Evolutionary conservation across 2,797 vertebrate species (phyloP), one percentile per base, ranked within the genome.

Genomic region (Nothura maculosa): DNA sequence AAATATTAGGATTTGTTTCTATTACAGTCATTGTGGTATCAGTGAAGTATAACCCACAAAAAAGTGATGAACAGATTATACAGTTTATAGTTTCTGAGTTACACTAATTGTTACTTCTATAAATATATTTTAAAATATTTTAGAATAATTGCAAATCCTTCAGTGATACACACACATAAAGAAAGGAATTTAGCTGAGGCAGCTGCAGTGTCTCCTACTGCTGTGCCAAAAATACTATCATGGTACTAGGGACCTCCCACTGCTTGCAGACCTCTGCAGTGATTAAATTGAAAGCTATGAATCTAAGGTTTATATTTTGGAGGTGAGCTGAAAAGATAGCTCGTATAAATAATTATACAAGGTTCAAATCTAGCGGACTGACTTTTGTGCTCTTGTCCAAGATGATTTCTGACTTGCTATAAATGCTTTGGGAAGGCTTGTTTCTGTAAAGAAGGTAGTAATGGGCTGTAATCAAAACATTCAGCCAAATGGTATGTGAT

Each of bases 91-190:
- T 73, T 87, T 81, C 67, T 86, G 8, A 84, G 18, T 50, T 72
- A 19, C 72, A 74, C 11, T 38, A 75, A 87, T 63, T 73, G 12
- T 81, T 90, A 88, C 14, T 10, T 72, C 54, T 89, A 55, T 67
- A 90, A 89, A 84, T 69, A 20, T 28, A 40, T 81, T 90, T 85
- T 87, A 85, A 92, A 90, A 92, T 66, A 91, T 85, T 86, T 90
- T 7, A 83, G 95, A 89, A 74, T 68, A 90, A 85, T 80, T 87
- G 50, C 55, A 52, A 70, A 77, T 80, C 82, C 54, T 82, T 92
- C 69, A 81, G 30, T 52, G 52, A n/a, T 80, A 38, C 68, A 85
- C 84, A 90, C 42, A 72, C 21, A 75, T 73, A 92, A 92, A 82
- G 61, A 48, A 85, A 82, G 42, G 42, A 82, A 55, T 85, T 90